Percentiles rank a stretch among this genome's conserved stretches.
These are phyloP conservation scores for Agrochola circellaris DNA, from an alignment of 2,888 invertebrate species.

Conservation along the genomic window DNA sequence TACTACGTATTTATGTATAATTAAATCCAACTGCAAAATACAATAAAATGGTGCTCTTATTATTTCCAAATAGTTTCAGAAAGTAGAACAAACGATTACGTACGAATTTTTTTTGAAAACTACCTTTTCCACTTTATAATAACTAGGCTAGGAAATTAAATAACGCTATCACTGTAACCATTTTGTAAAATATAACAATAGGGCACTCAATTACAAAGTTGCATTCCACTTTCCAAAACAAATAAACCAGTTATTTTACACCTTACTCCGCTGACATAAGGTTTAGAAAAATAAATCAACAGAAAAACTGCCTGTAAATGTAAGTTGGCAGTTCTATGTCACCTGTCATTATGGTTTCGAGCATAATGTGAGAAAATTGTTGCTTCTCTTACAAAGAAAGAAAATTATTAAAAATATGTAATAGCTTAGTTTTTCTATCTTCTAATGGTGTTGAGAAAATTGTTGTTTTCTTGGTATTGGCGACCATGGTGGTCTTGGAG, in stretches of 20 bases:
- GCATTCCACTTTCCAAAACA: not conserved
- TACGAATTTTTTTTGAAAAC: not conserved
- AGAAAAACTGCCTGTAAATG: not conserved
- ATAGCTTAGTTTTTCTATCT: constrained; percentile 1
- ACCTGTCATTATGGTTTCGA: constrained; percentile 6
- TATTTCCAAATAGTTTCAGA: not conserved
- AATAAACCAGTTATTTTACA: not conserved
- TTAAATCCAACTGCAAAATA: not conserved
- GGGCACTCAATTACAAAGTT: not conserved
- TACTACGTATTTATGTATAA: not conserved
- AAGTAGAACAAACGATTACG: not conserved
- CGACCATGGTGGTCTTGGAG: not conserved
- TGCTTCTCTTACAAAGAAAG: not conserved
- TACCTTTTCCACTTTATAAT: not conserved
- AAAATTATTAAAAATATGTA: not conserved
- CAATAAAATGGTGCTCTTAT: not conserved
- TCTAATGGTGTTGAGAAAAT: not conserved
- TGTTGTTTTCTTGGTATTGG: not conserved
- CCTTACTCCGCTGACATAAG: not conserved
- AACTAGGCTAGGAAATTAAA: constrained; percentile 11
- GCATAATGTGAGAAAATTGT: constrained; percentile 25
- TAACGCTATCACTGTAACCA: not conserved
- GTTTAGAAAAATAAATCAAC: not conserved
- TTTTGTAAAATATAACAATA: constrained; percentile 15
- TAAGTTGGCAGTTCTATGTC: constrained; percentile 17